These are phyloP conservation scores for Ptychobarbus kaznakovi DNA, from an alignment of 2,797 vertebrate genomes.

Conservation along the genomic window DNA sequence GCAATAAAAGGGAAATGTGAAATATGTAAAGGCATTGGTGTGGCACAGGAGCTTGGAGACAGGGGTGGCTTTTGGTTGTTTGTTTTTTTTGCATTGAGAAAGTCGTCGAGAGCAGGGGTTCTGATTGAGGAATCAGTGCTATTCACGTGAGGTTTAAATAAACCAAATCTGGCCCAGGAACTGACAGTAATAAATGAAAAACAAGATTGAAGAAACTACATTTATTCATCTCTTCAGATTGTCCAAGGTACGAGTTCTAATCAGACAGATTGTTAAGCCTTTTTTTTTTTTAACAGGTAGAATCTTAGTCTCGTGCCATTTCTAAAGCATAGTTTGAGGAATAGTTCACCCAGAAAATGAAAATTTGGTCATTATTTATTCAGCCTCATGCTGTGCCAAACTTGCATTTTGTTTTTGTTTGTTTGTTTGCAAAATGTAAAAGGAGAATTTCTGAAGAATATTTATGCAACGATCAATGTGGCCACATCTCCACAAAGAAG, in stretches of 20 bases:
- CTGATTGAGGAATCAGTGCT: conserved; percentile 56
- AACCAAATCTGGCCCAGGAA: conserved; percentile 41
- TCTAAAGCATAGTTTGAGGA: neutral
- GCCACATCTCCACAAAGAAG: neutral
- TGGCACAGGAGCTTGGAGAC: conserved; percentile 59
- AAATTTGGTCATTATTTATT: neutral
- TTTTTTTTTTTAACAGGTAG: conserved; percentile 14
- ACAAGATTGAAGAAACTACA: conserved; percentile 35
- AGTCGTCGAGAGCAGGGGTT: conserved; percentile 29
- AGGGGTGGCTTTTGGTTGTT: conserved; percentile 66
- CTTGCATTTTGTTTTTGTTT: neutral
- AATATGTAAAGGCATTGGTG: conserved; percentile 67
- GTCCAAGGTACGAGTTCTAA: conserved; percentile 36
- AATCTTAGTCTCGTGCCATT: neutral
- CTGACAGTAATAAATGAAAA: conserved; percentile 42
- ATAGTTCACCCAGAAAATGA: neutral
- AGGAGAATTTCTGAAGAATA: neutral
- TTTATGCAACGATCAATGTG: neutral
- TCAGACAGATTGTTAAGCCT: conserved; percentile 33
- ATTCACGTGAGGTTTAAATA: conserved; percentile 55
- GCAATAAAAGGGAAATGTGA: conserved; percentile 79
- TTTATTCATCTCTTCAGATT: conserved; percentile 31
- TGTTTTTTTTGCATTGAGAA: conserved; percentile 17
- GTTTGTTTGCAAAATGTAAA: neutral
- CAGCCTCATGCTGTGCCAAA: neutral